Conservation (phyloP, 2,888 invertebrate species). For the Diarsia dahlii region DNA sequence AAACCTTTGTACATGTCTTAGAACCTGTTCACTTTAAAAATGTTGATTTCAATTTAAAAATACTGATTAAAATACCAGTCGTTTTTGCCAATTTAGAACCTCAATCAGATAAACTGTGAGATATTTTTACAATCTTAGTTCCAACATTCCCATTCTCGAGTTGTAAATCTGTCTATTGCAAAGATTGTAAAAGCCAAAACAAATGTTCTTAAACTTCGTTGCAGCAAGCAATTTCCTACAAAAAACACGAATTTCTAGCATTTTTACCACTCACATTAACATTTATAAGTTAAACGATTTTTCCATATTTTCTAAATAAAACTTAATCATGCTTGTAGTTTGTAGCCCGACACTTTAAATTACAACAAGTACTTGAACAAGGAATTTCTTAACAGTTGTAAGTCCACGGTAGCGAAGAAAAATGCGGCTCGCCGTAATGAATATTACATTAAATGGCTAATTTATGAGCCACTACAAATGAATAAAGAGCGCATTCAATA, state of each 20-base stretch:
- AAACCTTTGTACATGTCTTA: neutral
- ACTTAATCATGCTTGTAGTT: conserved; percentile 38
- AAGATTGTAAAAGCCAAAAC: conserved; percentile 13
- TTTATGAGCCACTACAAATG: conserved; percentile 62
- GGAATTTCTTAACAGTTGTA: conserved; percentile 59
- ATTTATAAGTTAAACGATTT: conserved; percentile 12
- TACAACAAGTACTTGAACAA: conserved; percentile 38
- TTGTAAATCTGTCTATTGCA: conserved; percentile 8
- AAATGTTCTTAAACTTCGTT: neutral
- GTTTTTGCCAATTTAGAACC: neutral
- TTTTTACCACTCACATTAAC: conserved; percentile 12
- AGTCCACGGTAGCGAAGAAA: conserved; percentile 53
- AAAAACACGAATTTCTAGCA: conserved; percentile 1
- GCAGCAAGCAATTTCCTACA: neutral
- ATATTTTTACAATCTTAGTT: neutral
- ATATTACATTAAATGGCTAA: conserved; percentile 66
- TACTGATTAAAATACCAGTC: neutral
- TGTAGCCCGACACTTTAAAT: conserved; percentile 49
- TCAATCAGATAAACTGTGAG: neutral
- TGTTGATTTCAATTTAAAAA: neutral
- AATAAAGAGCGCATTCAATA: conserved; percentile 61
- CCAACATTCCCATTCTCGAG: neutral
- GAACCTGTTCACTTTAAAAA: neutral
- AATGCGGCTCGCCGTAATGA: conserved; percentile 63
- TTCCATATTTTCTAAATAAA: conserved; percentile 54